phyloP scores from a whole-genome alignment of 2,797 vertebrate species.

The Pyrocephalus nanus region DNA sequence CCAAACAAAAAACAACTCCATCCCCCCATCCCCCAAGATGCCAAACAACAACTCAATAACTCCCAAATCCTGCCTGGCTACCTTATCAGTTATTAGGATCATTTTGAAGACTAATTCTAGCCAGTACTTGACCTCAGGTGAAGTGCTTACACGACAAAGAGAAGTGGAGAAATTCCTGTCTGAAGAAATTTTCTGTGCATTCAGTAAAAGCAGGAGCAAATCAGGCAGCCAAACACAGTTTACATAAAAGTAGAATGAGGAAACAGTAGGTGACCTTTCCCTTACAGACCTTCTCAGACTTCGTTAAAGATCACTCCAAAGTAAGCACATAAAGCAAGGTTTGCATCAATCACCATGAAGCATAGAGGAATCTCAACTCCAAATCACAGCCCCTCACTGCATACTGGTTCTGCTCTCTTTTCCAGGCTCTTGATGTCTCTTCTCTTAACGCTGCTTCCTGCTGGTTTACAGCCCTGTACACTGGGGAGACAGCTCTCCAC shows the following conservation, averaged over 20 bases:
- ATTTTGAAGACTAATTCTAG: not conserved
- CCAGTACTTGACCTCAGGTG: not conserved
- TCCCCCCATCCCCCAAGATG: too few relatives aligned
- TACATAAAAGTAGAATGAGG: not conserved
- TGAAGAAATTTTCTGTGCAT: not conserved
- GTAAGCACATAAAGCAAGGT: not conserved
- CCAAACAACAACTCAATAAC: not conserved
- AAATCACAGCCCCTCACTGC: not conserved
- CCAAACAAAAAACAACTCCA: not conserved
- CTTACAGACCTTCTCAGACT: not conserved
- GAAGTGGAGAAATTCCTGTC: not conserved
- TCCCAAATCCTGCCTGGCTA: not conserved
- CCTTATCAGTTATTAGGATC: not conserved
- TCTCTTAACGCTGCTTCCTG: not conserved
- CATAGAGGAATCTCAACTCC: not conserved
- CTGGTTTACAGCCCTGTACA: not conserved
- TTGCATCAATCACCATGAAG: not conserved
- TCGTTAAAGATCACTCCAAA: not conserved
- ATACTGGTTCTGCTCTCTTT: conserved; percentile 3
- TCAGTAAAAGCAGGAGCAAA: not conserved
- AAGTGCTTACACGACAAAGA: not conserved
- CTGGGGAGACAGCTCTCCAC: not conserved
- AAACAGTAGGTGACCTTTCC: not conserved
- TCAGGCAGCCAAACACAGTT: not conserved
- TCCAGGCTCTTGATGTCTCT: conserved; percentile 6